These are phyloP conservation scores for Cataglyphis altisquamis DNA, from an alignment of 2,888 invertebrate species.

Conservation along the genomic window DNA sequence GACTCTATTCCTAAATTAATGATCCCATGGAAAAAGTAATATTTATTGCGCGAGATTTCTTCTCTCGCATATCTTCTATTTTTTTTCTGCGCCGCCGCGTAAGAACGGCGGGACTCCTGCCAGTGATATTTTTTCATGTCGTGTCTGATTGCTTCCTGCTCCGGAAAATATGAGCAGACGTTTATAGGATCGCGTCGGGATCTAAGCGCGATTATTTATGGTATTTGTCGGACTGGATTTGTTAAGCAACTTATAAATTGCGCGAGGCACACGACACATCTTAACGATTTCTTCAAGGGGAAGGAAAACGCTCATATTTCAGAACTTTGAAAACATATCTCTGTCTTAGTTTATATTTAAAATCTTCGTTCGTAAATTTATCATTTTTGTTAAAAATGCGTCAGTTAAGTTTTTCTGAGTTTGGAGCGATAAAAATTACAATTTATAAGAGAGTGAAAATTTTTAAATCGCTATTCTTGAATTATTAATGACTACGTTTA, in stretches of 20 bases:
- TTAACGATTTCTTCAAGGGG: slow-evolving; percentile 59
- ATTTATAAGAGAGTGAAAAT: neutral
- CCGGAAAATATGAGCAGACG: slow-evolving; percentile 74
- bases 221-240: slow-evolving; percentile 69
- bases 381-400: neutral
- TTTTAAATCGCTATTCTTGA: neutral
- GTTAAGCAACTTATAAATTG: slow-evolving; percentile 72
- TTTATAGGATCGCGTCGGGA: slow-evolving; percentile 71
- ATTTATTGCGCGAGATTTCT: slow-evolving; percentile 73
- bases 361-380: neutral
- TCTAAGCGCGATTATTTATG: slow-evolving; percentile 72
- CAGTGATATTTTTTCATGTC: slow-evolving; percentile 71
- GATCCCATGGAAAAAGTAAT: slow-evolving; percentile 75
- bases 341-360: slow-evolving; percentile 12
- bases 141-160: slow-evolving; percentile 76
- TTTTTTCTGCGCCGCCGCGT: slow-evolving; percentile 45
- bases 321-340: neutral
- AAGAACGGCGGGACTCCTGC: slow-evolving; percentile 70
- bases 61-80: slow-evolving; percentile 48
- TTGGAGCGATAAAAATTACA: slow-evolving; percentile 4
- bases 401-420: neutral
- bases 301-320: neutral
- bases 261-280: slow-evolving; percentile 58
- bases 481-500: neutral
- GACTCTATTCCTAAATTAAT: slow-evolving; percentile 78